Base-by-base conservation (phyloP, 2,888 invertebrate genomes). In the Cinara cedri region DNA sequence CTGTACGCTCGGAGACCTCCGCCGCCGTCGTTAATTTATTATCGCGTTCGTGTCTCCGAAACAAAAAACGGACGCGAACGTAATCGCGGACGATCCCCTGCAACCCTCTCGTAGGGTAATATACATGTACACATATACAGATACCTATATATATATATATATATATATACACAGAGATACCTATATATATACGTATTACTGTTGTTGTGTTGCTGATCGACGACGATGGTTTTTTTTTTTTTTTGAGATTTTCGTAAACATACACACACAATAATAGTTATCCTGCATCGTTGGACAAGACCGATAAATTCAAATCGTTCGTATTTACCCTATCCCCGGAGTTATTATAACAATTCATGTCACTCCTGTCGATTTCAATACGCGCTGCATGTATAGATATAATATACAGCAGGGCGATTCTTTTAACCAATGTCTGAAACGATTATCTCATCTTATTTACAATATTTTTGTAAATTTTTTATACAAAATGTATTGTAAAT, bases 21-120 rank as follows among this genome's bases (percentile, higher is more conserved):
- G 19, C 46, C 54, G 21, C 16, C 8, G 49, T 24, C 4, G 72
- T 62, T 72, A 72, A 72, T 72, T 72, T 72, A 72, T 72, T 72
- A 62, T 62, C 34, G 71, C 42, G 57, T 71, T 44, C 44, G 44
- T 21, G 51, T 51, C 51, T 68, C 68, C 46, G n/a, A 49, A 46
- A 72, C 44, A 21, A 62, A 62, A 72, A 72, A 51, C 49, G 19
- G 19, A 62, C 62, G 19, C 72, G 34, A 62, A 72, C 26, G 72
- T 57, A 42, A n/a, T 44, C n/a, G 63, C 13, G 21, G 3, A 4
- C 46, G 49, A 14, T 46, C 13, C 62, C 14, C n/a, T 24, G 26
- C 60, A 60, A 72, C 72, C 72, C 72, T 72, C 60, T 49, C 26
- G 55, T n/a, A n/a, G 55, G 24, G 24, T 11, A 13, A n/a, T n/a